Conservation (phyloP, 2,797 vertebrate species). For the Fringilla coelebs region DNA sequence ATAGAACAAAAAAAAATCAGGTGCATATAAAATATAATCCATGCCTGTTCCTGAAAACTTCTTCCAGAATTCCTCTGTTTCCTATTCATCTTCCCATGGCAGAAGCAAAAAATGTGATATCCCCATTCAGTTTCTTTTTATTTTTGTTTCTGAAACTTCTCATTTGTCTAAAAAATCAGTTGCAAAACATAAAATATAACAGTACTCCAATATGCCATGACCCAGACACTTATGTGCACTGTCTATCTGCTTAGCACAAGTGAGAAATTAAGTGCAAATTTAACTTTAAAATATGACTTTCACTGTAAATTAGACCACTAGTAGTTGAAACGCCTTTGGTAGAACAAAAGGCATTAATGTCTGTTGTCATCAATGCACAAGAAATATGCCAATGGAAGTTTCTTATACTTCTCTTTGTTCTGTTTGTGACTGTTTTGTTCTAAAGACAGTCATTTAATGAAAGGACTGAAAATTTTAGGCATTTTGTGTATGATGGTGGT, state of each 20-base stretch:
- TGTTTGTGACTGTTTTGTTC: neutral
- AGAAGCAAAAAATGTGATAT: neutral
- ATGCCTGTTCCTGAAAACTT: neutral
- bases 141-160: neutral
- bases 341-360: neutral
- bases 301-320: neutral
- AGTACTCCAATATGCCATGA: neutral
- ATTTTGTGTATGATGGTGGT: neutral
- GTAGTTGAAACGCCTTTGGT: neutral
- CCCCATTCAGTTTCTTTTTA: rapidly evolving
- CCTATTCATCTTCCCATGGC: neutral
- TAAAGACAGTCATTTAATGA: neutral
- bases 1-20: neutral
- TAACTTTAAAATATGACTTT: neutral
- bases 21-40: neutral
- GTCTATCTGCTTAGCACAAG: neutral
- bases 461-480: neutral
- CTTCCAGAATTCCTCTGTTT: neutral
- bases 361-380: neutral
- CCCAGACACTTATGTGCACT: neutral
- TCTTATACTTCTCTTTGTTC: rapidly evolving
- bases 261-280: neutral
- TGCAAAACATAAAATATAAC: neutral
- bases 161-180: neutral
- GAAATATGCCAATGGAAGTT: neutral